Evolutionary conservation across 92 coral and sea anemone genomes (phyloP).

Genomic region (Heliopora coerulea): DNA sequence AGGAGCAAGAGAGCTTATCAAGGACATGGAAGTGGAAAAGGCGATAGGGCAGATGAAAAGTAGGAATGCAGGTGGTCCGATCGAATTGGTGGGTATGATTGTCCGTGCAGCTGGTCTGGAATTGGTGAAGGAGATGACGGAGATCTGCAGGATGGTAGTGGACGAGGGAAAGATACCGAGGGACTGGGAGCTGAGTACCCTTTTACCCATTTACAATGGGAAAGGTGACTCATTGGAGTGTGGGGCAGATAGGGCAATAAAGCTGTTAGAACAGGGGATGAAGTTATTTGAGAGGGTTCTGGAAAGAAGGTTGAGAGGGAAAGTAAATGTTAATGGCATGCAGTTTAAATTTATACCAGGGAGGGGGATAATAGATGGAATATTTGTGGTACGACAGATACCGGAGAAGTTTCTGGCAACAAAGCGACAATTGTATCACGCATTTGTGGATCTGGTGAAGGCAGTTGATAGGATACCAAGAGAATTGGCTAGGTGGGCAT

Average conservation of each 20-base stretch:
- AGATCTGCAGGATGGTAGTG: background rate
- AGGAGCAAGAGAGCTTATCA: background rate
- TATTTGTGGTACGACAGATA: background rate
- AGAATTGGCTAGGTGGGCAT: background rate
- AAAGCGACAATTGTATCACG: slow-evolving; percentile 2
- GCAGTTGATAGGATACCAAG: slow-evolving; percentile 13
- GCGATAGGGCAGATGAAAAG: background rate
- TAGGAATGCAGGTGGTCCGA: no score
- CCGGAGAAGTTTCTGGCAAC: slow-evolving; percentile 25
- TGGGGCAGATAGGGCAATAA: background rate
- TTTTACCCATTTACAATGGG: background rate
- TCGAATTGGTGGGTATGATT: background rate
- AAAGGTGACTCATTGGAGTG: background rate
- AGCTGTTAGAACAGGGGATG: slow-evolving; percentile 1
- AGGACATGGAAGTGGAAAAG: background rate
- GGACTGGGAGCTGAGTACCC: background rate
- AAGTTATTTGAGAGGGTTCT: background rate
- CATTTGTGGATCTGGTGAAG: background rate
- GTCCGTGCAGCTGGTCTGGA: background rate
- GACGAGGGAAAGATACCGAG: background rate
- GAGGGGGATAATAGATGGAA: background rate
- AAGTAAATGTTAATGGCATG: background rate
- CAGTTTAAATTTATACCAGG: slow-evolving; percentile 3
- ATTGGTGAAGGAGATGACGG: background rate
- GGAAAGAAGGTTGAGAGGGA: background rate